phyloP scores from a whole-genome alignment of 2,888 invertebrate genomes.

The Drosophila phalerata region DNA sequence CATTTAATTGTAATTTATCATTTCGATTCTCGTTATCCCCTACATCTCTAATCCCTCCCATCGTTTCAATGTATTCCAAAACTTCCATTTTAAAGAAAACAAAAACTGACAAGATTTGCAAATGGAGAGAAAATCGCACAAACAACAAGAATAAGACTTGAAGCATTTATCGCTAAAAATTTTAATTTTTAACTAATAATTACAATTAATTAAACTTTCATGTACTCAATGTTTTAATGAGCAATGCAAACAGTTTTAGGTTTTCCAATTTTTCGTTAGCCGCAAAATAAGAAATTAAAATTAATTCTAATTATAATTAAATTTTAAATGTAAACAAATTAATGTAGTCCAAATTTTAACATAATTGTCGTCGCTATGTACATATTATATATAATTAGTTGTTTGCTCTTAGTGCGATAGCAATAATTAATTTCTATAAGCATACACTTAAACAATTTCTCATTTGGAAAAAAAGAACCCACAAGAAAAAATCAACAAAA shows the following conservation, averaged over 20 bases:
- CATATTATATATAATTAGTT: slow-evolving; percentile 43
- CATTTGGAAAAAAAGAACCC: slow-evolving; percentile 27
- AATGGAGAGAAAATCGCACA: slow-evolving; percentile 31
- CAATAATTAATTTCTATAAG: slow-evolving; percentile 24
- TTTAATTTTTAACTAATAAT: slow-evolving; percentile 33
- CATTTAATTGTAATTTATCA: slow-evolving; percentile 8
- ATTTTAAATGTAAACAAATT: slow-evolving; percentile 35
- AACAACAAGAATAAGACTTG: slow-evolving; percentile 69
- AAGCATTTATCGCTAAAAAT: slow-evolving; percentile 72
- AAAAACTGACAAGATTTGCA: neutral
- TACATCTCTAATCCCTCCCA: neutral
- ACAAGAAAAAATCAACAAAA: slow-evolving; percentile 17
- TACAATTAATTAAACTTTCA: slow-evolving; percentile 27
- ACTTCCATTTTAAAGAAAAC: slow-evolving; percentile 34
- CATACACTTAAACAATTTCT: slow-evolving; percentile 22
- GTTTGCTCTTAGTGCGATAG: slow-evolving; percentile 34
- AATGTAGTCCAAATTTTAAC: slow-evolving; percentile 51
- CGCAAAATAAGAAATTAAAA: neutral
- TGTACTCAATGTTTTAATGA: slow-evolving; percentile 61
- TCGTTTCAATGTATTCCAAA: slow-evolving; percentile 20
- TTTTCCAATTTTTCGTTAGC: slow-evolving; percentile 26
- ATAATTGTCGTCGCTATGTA: slow-evolving; percentile 34
- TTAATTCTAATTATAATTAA: slow-evolving; percentile 14
- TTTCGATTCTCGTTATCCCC: slow-evolving; percentile 9
- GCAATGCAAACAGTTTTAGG: slow-evolving; percentile 52